Evolutionary conservation across 1,140 invertebrate genomes (phyloP).

Genomic region (Daktulosphaira vitifoliae): DNA sequence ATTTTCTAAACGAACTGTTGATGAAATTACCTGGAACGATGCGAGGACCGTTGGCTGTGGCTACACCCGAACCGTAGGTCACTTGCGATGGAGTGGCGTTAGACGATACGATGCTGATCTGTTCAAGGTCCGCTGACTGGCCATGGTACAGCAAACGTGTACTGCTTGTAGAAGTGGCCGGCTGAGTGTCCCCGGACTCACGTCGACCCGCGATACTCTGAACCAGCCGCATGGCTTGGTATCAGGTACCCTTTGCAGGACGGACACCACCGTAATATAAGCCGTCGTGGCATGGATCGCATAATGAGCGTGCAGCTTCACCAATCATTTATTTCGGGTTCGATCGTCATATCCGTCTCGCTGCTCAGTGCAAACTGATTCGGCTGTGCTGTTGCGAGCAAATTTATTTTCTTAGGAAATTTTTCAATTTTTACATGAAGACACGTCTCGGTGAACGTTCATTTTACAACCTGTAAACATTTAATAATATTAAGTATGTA

Average conservation of each 20-base stretch:
- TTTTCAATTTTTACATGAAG: no score
- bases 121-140: slow-evolving; percentile 53
- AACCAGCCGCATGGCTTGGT: slow-evolving; percentile 55
- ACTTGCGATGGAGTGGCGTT: slow-evolving; percentile 52
- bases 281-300: background rate
- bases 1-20: no score
- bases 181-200: slow-evolving; percentile 43
- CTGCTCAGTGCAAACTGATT: no score
- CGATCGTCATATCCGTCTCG: slow-evolving; percentile 8
- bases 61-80: slow-evolving; percentile 52
- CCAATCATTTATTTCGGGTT: slow-evolving; percentile 11
- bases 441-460: no score
- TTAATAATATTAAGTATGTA: no score
- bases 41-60: slow-evolving; percentile 54
- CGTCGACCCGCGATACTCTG: slow-evolving; percentile 54
- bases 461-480: no score
- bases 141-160: slow-evolving; percentile 43
- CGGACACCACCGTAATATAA: background rate
- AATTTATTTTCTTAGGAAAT: no score
- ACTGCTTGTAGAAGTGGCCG: slow-evolving; percentile 41
- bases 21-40: slow-evolving; percentile 58
- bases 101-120: slow-evolving; percentile 63
- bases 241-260: background rate
- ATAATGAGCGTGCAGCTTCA: slow-evolving; percentile 20
- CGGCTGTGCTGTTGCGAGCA: no score